Evolutionary conservation across 2,113 vertebrate genomes (phyloP).

Genomic region (Junco hyemalis): DNA sequence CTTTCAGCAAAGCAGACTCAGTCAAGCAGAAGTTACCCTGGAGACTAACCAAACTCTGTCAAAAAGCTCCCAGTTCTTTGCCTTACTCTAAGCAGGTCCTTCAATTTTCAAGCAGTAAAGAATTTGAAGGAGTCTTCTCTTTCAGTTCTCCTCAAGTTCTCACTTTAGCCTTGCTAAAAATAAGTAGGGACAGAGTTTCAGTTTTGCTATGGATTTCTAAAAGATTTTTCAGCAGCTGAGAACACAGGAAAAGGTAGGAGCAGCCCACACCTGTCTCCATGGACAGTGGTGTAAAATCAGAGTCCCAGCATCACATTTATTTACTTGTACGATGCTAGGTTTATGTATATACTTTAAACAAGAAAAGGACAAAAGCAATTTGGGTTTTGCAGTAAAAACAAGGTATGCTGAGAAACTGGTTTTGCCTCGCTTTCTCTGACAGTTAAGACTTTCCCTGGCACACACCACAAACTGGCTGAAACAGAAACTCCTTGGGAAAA

Average conservation of each 20-base stretch:
- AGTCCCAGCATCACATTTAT: neutral
- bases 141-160: slow-evolving; percentile 23
- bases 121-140: slow-evolving; percentile 42
- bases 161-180: neutral
- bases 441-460: neutral
- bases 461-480: neutral
- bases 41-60: neutral
- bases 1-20: slow-evolving; percentile 25
- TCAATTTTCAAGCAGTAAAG: slow-evolving; percentile 21
- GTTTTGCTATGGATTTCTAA: neutral
- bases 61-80: neutral
- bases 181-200: neutral
- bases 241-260: neutral
- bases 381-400: neutral
- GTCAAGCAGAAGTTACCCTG: slow-evolving; percentile 15
- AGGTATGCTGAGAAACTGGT: neutral
- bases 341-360: neutral
- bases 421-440: neutral
- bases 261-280: neutral
- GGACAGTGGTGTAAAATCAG: neutral
- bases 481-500: neutral
- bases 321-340: neutral
- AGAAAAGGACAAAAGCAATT: neutral
- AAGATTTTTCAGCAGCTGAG: neutral
- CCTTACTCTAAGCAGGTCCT: neutral